Base-by-base conservation (phyloP, 2,113 vertebrate species). In the Equus quagga region DNA sequence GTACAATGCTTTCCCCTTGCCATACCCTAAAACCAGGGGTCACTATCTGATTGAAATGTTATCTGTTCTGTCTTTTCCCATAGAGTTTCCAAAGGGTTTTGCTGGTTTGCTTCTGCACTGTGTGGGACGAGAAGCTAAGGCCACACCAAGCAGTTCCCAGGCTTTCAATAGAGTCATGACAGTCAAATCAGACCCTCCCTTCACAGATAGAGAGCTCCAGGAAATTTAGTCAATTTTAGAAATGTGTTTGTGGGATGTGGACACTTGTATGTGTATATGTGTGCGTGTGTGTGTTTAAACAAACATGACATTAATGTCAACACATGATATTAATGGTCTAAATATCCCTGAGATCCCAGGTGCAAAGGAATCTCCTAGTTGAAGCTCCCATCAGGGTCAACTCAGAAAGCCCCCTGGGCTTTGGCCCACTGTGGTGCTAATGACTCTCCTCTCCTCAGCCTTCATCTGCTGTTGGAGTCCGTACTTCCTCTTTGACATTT, bases 401-500 rank as follows among this genome's bases (percentile, higher is more conserved):
- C 10, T 4, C 13, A 14, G 19, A 73, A 6, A 9, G 17, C 6
- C 14, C 58, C 49, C 41, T 31, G 18, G 4, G 65, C 4, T 46
- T 11, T 33, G 23, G 5, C 41, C 24, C 60, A 17, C 31, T 4
- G 0, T 5, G 6, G 4, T 15, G 24, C n/a, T 95, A 44, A 73
- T 80, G 10, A 67, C 31, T 97, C 7, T 73, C 60, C 94, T 92
- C 64, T 96, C 84, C 62, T 6, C 86, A 99, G 98, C 98, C 26
- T 99, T 98, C 93, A 91, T 98, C 92, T 96, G 98, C 90, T 99
- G 99, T 54, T 99, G 99, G 99, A 99, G 99, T 70, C 99, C 99
- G 5, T 99, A 99, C 91, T 99, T 99, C 95, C 97, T 99, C 78
- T 99, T 99, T 91, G 99, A 99, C 96, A 99, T 99, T 84, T 85